Conservation (phyloP, 1,140 invertebrate species). For the Grapholita molesta region DNA sequence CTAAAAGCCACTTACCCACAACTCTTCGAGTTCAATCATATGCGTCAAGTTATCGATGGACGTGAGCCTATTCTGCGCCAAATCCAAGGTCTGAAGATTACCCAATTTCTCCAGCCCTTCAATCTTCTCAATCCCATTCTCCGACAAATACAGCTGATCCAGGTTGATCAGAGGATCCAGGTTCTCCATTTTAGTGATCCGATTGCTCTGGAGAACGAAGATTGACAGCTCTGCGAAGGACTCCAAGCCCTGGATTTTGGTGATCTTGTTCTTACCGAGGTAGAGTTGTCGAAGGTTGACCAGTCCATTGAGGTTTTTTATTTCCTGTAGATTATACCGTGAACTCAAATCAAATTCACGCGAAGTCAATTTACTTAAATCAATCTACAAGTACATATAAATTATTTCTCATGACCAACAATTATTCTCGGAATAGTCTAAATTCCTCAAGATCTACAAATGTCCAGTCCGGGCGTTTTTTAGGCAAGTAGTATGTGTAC, state of each 20-base stretch:
- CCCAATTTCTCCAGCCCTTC: slow-evolving; percentile 85
- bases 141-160: slow-evolving; percentile 95
- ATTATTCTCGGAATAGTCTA: too few species aligned
- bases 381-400: too few species aligned
- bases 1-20: slow-evolving; percentile 91
- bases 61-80: slow-evolving; percentile 93
- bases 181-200: slow-evolving; percentile 93
- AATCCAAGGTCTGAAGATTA: slow-evolving; percentile 91
- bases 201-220: slow-evolving; percentile 95
- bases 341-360: neutral
- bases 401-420: too few species aligned
- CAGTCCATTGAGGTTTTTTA: slow-evolving; percentile 90
- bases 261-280: slow-evolving; percentile 98
- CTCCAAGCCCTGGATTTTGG: slow-evolving; percentile 92
- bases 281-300: slow-evolving; percentile 87
- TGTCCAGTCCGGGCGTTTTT: too few species aligned
- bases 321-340: slow-evolving; percentile 80
- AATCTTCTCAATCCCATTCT: slow-evolving; percentile 92
- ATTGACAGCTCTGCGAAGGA: slow-evolving; percentile 87
- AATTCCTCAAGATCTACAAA: too few species aligned
- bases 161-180: slow-evolving; percentile 86
- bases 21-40: slow-evolving; percentile 89
- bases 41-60: slow-evolving; percentile 89
- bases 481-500: too few species aligned
- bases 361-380: too few species aligned